Evolutionary conservation across 2,888 invertebrate species (phyloP), one percentile per base, ranked within the genome.

Genomic region (Ormia ochracea): DNA sequence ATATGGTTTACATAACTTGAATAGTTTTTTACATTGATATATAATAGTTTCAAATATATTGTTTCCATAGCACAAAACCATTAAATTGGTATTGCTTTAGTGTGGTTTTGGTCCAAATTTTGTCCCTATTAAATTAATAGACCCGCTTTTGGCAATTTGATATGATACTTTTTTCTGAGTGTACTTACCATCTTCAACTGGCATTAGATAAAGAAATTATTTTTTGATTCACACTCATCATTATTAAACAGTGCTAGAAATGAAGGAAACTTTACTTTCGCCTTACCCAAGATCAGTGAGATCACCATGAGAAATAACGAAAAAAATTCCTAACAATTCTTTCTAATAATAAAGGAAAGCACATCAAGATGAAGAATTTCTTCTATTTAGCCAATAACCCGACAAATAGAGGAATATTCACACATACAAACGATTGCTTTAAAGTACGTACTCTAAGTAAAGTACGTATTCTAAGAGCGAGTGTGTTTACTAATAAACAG

Each of bases 291-390:
- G 48, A 65, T 65, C 73, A 74, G 21, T 58, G 38, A 65, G 79
- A 75, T 72, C 72, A 72, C 72, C 72, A 72, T 72, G 72, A 66
- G 61, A 54, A 72, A 38, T 17, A 58, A 70, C 61, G 28, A 23
- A 36, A 48, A 33, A 52, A 65, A 63, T 38, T 75, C 70, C 70
- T 68, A 72, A 69, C 61, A 76, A 69, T 69, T 69, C 59, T 48
- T 68, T 17, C 17, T 48, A 41, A 63, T 69, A 69, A 69, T 76
- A 68, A 69, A 2, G 69, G 48, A 76, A 76, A 76, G 69, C 52
- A 61, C 69, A 76, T 63, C 68, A 76, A 69, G 69, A 54, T 76
- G 17, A 76, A 61, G 75, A 76, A 76, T 61, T 76, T 69, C 68
- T 45, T 75, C 52, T 36, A 59, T 61, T 75, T 75, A 68, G 26